phyloP scores from a whole-genome alignment of 2,888 invertebrate genomes.

The Brachylomia viminalis region DNA sequence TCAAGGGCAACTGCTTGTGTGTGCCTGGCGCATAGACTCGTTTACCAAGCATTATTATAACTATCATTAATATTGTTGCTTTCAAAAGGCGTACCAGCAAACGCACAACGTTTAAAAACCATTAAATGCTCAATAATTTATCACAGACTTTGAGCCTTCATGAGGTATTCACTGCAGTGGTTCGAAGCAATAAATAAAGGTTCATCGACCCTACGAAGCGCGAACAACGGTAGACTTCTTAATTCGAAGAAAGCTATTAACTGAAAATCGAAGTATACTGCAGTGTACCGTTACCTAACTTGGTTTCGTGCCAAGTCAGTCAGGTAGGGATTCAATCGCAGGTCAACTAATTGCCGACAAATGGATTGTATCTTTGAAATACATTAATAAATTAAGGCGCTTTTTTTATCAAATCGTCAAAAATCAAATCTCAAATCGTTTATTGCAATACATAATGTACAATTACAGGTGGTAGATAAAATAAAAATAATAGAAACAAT shows the following conservation, averaged over 20 bases:
- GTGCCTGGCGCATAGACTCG: neutral
- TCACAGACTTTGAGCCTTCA: slow-evolving; percentile 29
- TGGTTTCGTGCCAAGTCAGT: slow-evolving; percentile 59
- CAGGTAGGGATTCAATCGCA: slow-evolving; percentile 50
- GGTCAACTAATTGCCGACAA: slow-evolving; percentile 42
- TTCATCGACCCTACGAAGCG: slow-evolving; percentile 38
- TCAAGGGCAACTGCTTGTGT: neutral
- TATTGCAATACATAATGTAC: no score
- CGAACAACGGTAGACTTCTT: slow-evolving; percentile 57
- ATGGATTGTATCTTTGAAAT: slow-evolving; percentile 47
- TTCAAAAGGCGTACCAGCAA: slow-evolving; percentile 20
- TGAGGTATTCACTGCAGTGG: slow-evolving; percentile 28
- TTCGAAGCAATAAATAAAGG: slow-evolving; percentile 40
- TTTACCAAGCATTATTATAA: slow-evolving; percentile 1
- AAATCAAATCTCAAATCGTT: no score
- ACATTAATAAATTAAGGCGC: neutral
- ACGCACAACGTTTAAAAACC: slow-evolving; percentile 28
- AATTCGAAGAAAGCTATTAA: slow-evolving; percentile 62
- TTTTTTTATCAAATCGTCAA: no score
- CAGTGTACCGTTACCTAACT: slow-evolving; percentile 38
- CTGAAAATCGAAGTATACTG: slow-evolving; percentile 59
- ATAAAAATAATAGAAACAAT: no score
- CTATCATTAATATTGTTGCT: slow-evolving; percentile 19
- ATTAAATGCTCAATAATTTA: slow-evolving; percentile 39
- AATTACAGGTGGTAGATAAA: no score